phyloP scores from a whole-genome alignment of 2,113 vertebrate genomes.

The Pollachius pollachius region DNA sequence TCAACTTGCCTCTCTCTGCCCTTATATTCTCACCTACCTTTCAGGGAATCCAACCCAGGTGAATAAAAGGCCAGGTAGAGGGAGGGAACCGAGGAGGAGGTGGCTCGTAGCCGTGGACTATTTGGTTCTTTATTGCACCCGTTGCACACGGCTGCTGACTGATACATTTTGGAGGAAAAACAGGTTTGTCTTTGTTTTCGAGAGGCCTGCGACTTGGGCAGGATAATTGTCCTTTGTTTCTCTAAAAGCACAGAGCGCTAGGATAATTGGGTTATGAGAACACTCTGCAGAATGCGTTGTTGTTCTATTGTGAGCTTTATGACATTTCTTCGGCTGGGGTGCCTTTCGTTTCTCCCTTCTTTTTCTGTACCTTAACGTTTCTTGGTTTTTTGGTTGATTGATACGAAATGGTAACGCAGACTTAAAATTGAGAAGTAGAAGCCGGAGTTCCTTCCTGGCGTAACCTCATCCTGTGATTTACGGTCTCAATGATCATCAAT shows the following conservation, averaged over 20 bases:
- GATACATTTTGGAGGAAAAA: slow-evolving; percentile 61
- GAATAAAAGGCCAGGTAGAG: no score
- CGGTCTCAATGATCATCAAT: slow-evolving; percentile 65
- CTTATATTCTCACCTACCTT: no score
- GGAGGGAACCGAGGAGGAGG: no score
- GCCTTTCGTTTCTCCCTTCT: slow-evolving; percentile 28
- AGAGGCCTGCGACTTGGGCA: slow-evolving; percentile 46
- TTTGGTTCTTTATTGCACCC: slow-evolving; percentile 47
- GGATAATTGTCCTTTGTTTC: slow-evolving; percentile 70
- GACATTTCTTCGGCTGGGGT: slow-evolving; percentile 49
- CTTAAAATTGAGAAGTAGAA: slow-evolving; percentile 56
- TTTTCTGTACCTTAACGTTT: background rate
- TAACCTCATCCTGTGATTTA: slow-evolving; percentile 53
- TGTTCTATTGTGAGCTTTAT: slow-evolving; percentile 71
- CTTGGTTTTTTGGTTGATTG: background rate
- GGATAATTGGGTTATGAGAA: slow-evolving; percentile 66
- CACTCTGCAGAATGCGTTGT: slow-evolving; percentile 64
- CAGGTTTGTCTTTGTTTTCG: slow-evolving; percentile 66
- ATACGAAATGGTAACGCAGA: slow-evolving; percentile 26
- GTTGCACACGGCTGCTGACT: slow-evolving; percentile 49
- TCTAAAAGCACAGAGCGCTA: slow-evolving; percentile 45
- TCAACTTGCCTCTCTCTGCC: background rate
- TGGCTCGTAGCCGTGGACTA: slow-evolving; percentile 10
- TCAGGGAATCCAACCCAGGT: no score
- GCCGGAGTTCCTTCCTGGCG: slow-evolving; percentile 22